Evolutionary conservation across 2,888 invertebrate species (phyloP), one percentile per base, ranked within the genome.

Genomic region (Dyspetes luteomarginatus): DNA sequence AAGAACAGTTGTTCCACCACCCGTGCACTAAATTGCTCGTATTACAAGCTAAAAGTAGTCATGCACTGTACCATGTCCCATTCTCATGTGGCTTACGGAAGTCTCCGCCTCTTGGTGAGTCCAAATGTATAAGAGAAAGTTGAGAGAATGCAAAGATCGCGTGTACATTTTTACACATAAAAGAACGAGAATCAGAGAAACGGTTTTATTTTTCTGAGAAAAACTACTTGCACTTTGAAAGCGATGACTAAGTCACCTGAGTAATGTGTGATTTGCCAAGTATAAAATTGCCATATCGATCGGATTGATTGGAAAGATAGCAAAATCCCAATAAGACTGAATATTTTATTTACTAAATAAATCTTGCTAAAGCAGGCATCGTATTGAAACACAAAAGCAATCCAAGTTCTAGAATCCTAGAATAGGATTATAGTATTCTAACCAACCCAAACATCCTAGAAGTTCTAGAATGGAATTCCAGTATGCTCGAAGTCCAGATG

Each of bases 11-110:
- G 56, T 69, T 19, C 26, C 68, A 30, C 41, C 17, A 55, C 19
- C 52, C 41, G 19, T 43, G 55, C 19, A 41, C 41, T 26, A 26
- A 9, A 4, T 56, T 48, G 45, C 17, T 36, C 36, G 36, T 36
- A 12, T 36, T 36, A 36, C 12, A 36, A 12, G 9, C 36, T 7
- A 36, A 36, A 36, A n/a, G n/a, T n/a, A n/a, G n/a, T n/a, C n/a
- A n/a, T n/a, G n/a, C 36, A 12, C 36, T 3, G 36, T 36, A 36
- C 9, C 36, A 36, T 36, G 36, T 36, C 26, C 26, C 22, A 52
- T 22, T 52, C 67, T 67, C 24, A 26, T 52, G 55, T 52, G 67
- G 36, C 67, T 52, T 56, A 69, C 69, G 69, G 26, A 58, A 26
- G 56, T 43, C n/a, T 22, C 36, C 3, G 12, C 36, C 12, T 36